Percentiles rank a stretch among this genome's conserved stretches.
These are phyloP conservation scores for Drosophila macrospina DNA, from an alignment of 2,888 invertebrate species.

Conservation along the genomic window DNA sequence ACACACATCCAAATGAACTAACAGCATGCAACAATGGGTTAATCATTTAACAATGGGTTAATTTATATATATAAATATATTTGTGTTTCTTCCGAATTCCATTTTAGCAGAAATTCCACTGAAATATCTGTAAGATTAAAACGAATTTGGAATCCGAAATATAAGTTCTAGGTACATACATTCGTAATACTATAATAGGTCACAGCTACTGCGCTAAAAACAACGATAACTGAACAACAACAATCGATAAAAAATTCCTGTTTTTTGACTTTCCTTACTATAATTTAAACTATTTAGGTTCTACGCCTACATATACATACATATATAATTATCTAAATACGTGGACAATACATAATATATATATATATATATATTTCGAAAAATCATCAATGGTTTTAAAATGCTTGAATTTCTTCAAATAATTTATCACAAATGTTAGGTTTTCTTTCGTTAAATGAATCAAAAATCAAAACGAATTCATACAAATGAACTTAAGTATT, in stretches of 20 bases:
- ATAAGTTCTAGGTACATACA: conserved; percentile 36
- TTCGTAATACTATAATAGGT: conserved; percentile 51
- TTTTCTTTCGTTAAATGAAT: conserved; percentile 27
- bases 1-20: conserved; percentile 68
- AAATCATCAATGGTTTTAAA: conserved; percentile 58
- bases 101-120: not conserved
- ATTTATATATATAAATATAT: conserved; percentile 3
- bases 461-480: conserved; percentile 14
- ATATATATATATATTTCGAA: conserved; percentile 3
- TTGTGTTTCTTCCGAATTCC: not conserved
- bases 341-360: conserved; percentile 39
- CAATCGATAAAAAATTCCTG: conserved; percentile 68
- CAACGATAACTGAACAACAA: conserved; percentile 62
- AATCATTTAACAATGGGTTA: conserved; percentile 26
- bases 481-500: not conserved
- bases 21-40: conserved; percentile 71
- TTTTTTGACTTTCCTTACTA: conserved; percentile 43
- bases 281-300: conserved; percentile 39
- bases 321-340: not conserved
- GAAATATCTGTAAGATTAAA: conserved; percentile 5
- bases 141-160: not conserved
- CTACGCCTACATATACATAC: conserved; percentile 17
- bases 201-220: conserved; percentile 79
- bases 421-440: conserved; percentile 78
- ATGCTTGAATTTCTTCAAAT: conserved; percentile 58